Conservation (phyloP, 2,113 vertebrate genomes). For the Leptobrachium leishanense region DNA sequence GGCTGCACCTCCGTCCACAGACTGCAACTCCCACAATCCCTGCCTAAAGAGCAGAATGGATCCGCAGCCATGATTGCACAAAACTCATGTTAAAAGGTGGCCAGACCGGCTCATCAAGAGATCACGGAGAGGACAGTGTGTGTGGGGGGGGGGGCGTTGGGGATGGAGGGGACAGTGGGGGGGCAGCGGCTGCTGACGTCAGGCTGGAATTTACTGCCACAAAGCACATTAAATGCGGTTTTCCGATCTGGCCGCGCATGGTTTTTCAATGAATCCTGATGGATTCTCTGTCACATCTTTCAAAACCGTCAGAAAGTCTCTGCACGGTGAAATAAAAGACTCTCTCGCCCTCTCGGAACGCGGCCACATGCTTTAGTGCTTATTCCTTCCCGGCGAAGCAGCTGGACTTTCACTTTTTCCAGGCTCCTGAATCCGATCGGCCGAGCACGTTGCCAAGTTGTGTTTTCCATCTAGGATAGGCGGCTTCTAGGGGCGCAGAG, state of each 20-base stretch:
- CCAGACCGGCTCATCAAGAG: no score
- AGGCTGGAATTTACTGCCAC: background rate
- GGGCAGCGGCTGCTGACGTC: no score
- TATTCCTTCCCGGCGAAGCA: slow-evolving; percentile 31
- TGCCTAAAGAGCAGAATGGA: no score
- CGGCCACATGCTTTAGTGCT: slow-evolving; percentile 22
- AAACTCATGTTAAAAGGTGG: no score
- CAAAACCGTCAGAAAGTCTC: slow-evolving; percentile 1
- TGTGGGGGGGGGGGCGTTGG: no score
- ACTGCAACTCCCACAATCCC: background rate
- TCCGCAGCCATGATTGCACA: no score
- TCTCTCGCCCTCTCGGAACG: no score
- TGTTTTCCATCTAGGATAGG: background rate
- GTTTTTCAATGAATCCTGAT: background rate
- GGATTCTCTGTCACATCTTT: background rate
- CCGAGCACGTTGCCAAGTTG: slow-evolving; percentile 26
- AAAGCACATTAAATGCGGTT: background rate
- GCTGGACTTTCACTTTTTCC: slow-evolving; percentile 35
- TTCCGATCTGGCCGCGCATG: background rate
- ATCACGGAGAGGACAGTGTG: no score
- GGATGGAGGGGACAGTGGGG: no score
- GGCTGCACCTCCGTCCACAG: no score
- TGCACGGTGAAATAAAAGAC: background rate
- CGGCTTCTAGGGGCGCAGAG: background rate
- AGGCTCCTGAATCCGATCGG: slow-evolving; percentile 35